A percentile compares a stretch with the other conserved stretches of the same genome.
Conservation (phyloP, 23 tunicate species). For the Halocynthia roretzi region DNA sequence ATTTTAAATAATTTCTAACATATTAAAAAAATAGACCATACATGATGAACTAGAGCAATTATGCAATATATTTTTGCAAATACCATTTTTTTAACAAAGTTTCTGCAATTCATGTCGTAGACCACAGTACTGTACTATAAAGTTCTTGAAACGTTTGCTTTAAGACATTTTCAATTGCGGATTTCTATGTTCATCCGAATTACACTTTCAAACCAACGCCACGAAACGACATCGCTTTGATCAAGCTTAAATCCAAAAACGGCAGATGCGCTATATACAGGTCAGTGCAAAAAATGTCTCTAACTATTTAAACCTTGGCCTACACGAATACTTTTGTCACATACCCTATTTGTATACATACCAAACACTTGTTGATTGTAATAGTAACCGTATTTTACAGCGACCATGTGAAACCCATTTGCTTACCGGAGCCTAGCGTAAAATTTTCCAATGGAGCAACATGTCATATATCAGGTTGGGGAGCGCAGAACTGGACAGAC, state of each 20-base stretch:
- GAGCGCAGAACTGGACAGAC: conserved; percentile 10
- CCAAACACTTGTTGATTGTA: background rate
- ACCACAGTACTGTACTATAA: background rate
- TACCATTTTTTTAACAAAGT: background rate
- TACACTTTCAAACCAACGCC: conserved; percentile 21
- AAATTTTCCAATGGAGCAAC: background rate
- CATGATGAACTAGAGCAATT: too few relatives aligned
- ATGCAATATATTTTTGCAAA: too few relatives aligned
- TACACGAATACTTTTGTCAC: too few relatives aligned
- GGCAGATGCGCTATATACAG: conserved; percentile 5
- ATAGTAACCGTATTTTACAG: conserved; percentile 8
- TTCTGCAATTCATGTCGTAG: background rate
- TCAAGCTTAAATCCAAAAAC: background rate
- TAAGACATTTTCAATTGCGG: conserved; percentile 28
- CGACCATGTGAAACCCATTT: conserved; percentile 10
- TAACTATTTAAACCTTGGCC: background rate
- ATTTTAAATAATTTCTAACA: too few relatives aligned
- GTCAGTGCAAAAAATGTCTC: conserved; percentile 6
- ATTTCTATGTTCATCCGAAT: conserved; percentile 12
- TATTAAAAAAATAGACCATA: too few relatives aligned
- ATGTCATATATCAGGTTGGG: conserved; percentile 33
- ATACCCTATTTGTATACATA: too few relatives aligned
- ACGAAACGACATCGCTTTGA: conserved; percentile 44
- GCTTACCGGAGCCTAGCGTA: conserved; percentile 17
- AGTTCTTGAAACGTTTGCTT: background rate